A percentile compares a stretch with the other conserved stretches of the same genome.
phyloP scores from a whole-genome alignment of 2,113 vertebrate genomes.

The Cariama cristata region DNA sequence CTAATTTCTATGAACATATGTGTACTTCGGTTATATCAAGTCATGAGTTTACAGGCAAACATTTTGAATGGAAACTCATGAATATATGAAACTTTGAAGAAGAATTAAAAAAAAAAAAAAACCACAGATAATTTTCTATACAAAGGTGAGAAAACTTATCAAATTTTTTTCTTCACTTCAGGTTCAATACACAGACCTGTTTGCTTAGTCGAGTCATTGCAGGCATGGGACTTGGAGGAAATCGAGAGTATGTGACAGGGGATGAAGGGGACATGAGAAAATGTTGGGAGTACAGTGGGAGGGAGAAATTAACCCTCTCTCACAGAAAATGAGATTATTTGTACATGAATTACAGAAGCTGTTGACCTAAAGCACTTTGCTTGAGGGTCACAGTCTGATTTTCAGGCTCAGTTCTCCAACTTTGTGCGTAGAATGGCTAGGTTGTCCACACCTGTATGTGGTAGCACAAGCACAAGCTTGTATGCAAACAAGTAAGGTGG shows the following conservation, averaged over 20 bases:
- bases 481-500: background rate
- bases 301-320: background rate
- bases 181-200: background rate
- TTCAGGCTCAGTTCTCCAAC: background rate
- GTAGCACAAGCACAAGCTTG: too few species aligned
- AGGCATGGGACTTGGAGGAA: background rate
- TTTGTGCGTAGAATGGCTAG: accelerated
- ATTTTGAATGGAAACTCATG: background rate
- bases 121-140: accelerated
- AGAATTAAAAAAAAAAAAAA: accelerated
- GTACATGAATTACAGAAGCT: background rate
- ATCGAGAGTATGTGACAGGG: background rate
- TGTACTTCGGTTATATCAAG: background rate
- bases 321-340: background rate
- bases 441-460: background rate
- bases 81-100: background rate
- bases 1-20: background rate
- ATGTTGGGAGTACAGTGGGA: accelerated
- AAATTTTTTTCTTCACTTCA: background rate
- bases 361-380: background rate
- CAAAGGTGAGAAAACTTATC: background rate
- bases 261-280: background rate
- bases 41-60: background rate
- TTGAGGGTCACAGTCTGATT: background rate
- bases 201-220: background rate